Base-by-base conservation (phyloP, 2,888 invertebrate genomes). In the Noctua janthina region DNA sequence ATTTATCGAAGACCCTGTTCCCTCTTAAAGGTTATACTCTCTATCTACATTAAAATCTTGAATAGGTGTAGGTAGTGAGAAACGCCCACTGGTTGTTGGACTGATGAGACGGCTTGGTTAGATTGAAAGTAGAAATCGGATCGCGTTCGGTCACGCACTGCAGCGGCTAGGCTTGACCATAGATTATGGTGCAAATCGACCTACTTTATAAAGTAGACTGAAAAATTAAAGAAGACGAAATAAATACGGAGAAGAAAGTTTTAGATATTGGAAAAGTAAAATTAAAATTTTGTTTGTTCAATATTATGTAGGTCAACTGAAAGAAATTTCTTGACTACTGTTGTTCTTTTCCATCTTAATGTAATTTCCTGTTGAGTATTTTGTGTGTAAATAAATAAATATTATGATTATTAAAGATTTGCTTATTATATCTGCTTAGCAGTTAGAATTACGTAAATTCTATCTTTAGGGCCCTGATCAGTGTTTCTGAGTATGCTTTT, bases 81-180 rank as follows among this genome's bases (percentile, higher is more conserved):
- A 69, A 77, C 81, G 84, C 81, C 81, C 62, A 39, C 62, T 62
- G 7, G 10, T 4, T 20, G 23, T 29, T 54, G 39, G 6, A 56
- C 39, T 51, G 82, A 56, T 35, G 56, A 56, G 74, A 4, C 29
- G 17, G 46, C 49, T 66, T 17, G 23, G 23, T 49, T 67, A 43
- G 56, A 80, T 80, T 82, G 83, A 67, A 80, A 43, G 56, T 43
- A 51, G 66, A 75, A 82, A 80, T 80, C 49, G 20, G 56, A 76
- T 82, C 43, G 83, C n/a, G 15, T 43, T 80, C 23, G 15, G 83
- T 80, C 80, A 75, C 76, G 76, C 56, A 75, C n/a, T 43, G 66
- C 39, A 7, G 54, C 2, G 20, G 11, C 15, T 29, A 4, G 10
- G 39, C 2, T 39, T 66, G 35, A 46, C 23, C 23, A 3, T 23